Percentiles rank a stretch among this genome's conserved stretches.
phyloP scores from a whole-genome alignment of 2,113 vertebrate species.

The Ameiurus melas region DNA sequence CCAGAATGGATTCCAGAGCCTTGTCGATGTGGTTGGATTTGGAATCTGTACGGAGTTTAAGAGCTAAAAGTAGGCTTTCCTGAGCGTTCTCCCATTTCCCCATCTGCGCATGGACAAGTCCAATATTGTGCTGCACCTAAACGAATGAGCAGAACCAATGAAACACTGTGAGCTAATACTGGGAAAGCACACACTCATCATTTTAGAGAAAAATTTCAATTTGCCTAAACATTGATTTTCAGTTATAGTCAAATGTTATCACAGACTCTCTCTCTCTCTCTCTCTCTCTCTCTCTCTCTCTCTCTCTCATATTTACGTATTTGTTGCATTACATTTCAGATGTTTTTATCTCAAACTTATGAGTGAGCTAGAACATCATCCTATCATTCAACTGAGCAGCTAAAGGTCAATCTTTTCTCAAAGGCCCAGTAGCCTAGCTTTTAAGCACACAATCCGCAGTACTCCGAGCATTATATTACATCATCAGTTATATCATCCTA shows the following conservation, averaged over 20 bases:
- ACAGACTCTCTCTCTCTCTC: not conserved
- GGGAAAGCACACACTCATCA: not conserved
- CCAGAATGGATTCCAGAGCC: constrained; percentile 87
- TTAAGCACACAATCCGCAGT: not conserved
- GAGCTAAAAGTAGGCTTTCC: constrained; percentile 76
- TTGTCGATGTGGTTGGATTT: constrained; percentile 83
- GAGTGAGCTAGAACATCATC: not conserved
- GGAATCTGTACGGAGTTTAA: constrained; percentile 78
- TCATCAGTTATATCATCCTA: not conserved
- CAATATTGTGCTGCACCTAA: constrained; percentile 89
- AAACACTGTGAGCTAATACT: not conserved
- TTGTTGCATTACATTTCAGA: not conserved
- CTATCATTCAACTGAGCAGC: not conserved
- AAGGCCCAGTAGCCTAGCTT: not conserved
- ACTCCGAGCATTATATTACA: not conserved
- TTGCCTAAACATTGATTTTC: not conserved
- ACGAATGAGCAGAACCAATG: constrained; percentile 23
- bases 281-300: not conserved
- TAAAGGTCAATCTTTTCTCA: not conserved
- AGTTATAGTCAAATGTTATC: not conserved
- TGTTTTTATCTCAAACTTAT: not conserved
- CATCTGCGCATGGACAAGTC: constrained; percentile 75
- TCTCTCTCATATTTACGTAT: not conserved
- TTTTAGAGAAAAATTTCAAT: not conserved
- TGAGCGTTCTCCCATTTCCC: constrained; percentile 88